These are phyloP conservation scores for Parambassis ranga DNA, from an alignment of 2,797 vertebrate genomes.

Conservation along the genomic window DNA sequence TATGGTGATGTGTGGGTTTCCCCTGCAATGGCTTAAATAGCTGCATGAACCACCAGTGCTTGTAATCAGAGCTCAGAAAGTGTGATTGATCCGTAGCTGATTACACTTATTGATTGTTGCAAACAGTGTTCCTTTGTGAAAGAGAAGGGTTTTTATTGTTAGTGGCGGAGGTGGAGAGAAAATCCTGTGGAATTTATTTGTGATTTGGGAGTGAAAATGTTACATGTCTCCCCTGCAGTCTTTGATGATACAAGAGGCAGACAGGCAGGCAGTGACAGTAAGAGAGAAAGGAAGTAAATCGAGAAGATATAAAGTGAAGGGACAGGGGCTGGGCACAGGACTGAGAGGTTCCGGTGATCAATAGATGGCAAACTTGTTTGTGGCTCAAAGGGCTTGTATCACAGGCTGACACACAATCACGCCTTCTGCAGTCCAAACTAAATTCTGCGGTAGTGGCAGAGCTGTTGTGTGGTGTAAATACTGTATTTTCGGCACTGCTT, in stretches of 20 bases:
- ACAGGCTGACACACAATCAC: slow-evolving; percentile 8
- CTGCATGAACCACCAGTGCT: not conserved
- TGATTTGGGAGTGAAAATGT: not conserved
- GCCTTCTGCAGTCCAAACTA: slow-evolving; percentile 26
- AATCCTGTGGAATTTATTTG: not conserved
- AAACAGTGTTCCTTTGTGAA: not conserved
- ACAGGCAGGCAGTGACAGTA: not conserved
- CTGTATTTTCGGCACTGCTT: slow-evolving; percentile 6
- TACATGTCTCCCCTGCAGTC: not conserved
- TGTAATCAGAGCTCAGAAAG: not conserved
- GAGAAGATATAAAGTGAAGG: slow-evolving; percentile 22
- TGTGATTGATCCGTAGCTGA: not conserved
- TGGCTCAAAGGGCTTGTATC: slow-evolving; percentile 31
- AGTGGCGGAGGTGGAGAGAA: not conserved
- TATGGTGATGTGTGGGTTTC: not conserved
- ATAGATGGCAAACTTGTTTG: slow-evolving; percentile 43
- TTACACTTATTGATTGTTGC: not conserved
- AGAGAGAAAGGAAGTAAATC: slow-evolving; percentile 1
- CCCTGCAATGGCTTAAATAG: not conserved
- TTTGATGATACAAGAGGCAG: not conserved
- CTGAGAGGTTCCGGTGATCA: slow-evolving; percentile 20
- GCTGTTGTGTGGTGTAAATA: not conserved
- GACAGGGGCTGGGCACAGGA: not conserved
- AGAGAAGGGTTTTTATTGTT: not conserved
- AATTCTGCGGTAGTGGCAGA: not conserved